A percentile compares a stretch with the other conserved stretches of the same genome.
phyloP scores from a whole-genome alignment of 2,797 vertebrate genomes.

The Anguilla pacifica region DNA sequence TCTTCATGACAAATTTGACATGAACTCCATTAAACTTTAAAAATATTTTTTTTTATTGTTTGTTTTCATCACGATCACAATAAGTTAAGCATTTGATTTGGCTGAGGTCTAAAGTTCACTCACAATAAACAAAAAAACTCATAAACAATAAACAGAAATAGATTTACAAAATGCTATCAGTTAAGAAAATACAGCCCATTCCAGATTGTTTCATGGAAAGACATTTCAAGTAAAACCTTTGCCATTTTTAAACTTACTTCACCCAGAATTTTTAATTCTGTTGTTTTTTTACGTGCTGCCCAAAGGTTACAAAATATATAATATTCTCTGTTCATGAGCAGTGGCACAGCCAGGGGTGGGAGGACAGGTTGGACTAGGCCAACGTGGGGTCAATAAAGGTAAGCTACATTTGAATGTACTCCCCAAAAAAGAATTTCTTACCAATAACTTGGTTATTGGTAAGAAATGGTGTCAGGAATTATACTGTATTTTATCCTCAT shows the following conservation, averaged over 20 bases:
- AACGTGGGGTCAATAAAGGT: not conserved
- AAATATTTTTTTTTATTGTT: conserved; percentile 57
- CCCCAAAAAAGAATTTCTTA: not conserved
- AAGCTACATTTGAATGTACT: not conserved
- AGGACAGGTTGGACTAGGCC: not conserved
- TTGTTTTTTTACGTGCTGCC: conserved; percentile 46
- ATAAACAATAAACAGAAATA: conserved; percentile 49
- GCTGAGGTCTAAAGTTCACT: conserved; percentile 61
- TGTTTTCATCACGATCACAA: conserved; percentile 59
- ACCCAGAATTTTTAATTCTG: conserved; percentile 55
- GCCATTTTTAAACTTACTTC: conserved; percentile 46
- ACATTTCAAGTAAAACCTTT: conserved; percentile 59
- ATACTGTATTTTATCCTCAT: not conserved
- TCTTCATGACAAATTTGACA: not conserved
- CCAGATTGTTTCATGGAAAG: conserved; percentile 30
- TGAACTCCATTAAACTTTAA: conserved; percentile 33
- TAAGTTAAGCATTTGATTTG: conserved; percentile 74
- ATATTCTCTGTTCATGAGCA: conserved; percentile 36
- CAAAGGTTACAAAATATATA: conserved; percentile 54
- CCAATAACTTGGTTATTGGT: not conserved
- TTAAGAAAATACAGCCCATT: conserved; percentile 43
- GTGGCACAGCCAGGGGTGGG: not conserved
- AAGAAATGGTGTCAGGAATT: not conserved
- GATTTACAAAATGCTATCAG: conserved; percentile 48
- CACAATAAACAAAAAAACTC: conserved; percentile 47